Base-by-base conservation (phyloP, 2,888 invertebrate genomes). In the Tromatobia lineatoria region DNA sequence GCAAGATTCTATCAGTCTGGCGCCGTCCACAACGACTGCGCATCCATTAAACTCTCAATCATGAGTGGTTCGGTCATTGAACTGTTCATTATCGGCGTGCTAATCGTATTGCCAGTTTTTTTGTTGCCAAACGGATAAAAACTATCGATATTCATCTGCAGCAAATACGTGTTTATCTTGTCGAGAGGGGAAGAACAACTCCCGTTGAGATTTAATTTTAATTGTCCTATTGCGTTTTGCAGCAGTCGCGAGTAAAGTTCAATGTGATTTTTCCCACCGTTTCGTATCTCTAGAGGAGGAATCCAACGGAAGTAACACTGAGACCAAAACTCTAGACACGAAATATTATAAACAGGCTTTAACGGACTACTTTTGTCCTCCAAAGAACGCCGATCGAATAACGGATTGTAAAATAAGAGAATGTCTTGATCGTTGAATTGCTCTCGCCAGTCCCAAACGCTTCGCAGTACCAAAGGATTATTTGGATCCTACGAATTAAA, bases 261-360 rank as follows among this genome's bases (percentile, higher is more conserved):
- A 83, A 95, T 93, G 89, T 96, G 96, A 87, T 95, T 95, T 86
- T 92, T 93, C 0, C 97, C 97, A 15, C 97, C 96, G 86, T 95
- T 96, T 20, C 95, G 94, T 83, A 97, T 96, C 94, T 98, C 98
- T 7, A 98, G 95, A 23, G 97, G 96, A 23, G 97, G 96, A 91
- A 98, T 95, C 98, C 98, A 98, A 38, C 99, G 96, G 92, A 97
- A 97, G 94, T 98, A 99, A 94, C 98, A 98, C 93, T 97, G 98
- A 80, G 96, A 95, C 98, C 98, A 99, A 59, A 98, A 93, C 85
- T 96, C 96, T 88, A 97, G 92, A 77, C 94, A 94, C 4, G 95
- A 93, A 83, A 96, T 94, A 0, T 94, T 94, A 83, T 93, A 93
- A 89, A 95, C 91, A 2, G 96, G 96, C 86, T 94, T 93, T 52